Conservation (phyloP, 2,888 invertebrate genomes). For the Lasioglossum morio region DNA sequence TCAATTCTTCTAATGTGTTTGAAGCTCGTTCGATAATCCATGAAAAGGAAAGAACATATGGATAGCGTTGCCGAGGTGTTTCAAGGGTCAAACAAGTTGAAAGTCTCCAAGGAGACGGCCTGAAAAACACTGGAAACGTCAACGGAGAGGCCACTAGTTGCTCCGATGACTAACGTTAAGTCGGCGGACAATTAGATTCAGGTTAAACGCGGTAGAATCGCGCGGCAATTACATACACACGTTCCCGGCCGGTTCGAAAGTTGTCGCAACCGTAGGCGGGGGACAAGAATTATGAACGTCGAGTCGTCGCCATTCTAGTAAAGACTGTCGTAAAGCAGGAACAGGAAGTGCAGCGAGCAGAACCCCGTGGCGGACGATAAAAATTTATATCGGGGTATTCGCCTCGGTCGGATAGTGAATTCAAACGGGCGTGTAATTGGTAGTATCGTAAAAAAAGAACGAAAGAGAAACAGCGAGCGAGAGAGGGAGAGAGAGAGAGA, state of each 20-base stretch:
- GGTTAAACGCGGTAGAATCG: background rate
- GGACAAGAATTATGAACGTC: conserved; percentile 53
- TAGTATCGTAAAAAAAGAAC: conserved; percentile 83
- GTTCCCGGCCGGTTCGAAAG: background rate
- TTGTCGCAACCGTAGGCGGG: background rate
- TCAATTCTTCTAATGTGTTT: too few species aligned
- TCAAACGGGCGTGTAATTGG: conserved; percentile 85
- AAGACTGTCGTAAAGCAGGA: conserved; percentile 63
- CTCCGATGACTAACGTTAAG: conserved; percentile 10
- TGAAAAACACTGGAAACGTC: background rate
- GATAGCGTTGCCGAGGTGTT: background rate
- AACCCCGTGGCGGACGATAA: conserved; percentile 72
- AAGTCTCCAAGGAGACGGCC: background rate
- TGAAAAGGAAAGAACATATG: background rate
- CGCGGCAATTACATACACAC: background rate
- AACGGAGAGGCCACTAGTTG: background rate
- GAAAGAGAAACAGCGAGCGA: conserved; percentile 62
- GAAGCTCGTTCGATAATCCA: too few species aligned
- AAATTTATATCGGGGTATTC: conserved; percentile 82
- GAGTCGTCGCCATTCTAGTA: conserved; percentile 28
- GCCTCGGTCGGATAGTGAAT: conserved; percentile 82
- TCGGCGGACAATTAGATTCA: background rate
- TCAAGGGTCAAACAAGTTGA: background rate
- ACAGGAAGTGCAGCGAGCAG: conserved; percentile 65
- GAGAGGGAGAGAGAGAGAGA: conserved; percentile 45